These are phyloP conservation scores for Thinocorus orbignyianus DNA, from an alignment of 2,113 vertebrate genomes.

Conservation along the genomic window DNA sequence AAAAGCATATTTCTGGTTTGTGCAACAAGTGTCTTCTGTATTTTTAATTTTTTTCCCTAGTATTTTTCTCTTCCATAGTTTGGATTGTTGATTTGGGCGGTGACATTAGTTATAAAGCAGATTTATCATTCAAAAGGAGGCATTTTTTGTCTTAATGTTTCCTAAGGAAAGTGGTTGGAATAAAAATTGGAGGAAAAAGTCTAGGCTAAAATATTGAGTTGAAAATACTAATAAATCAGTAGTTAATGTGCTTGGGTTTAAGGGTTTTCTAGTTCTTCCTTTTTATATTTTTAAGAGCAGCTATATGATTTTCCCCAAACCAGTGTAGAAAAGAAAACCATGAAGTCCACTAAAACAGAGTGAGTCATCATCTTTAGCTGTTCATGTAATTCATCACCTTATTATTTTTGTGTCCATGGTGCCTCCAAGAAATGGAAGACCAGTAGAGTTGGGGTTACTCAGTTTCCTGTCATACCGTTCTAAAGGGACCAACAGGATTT, in stretches of 20 bases:
- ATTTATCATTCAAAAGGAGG: background rate
- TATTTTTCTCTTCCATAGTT: background rate
- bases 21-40: background rate
- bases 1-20: background rate
- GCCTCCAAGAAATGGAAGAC: background rate
- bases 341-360: background rate
- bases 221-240: background rate
- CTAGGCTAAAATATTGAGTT: background rate
- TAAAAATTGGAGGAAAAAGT: background rate
- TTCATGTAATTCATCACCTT: background rate
- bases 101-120: background rate
- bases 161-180: background rate
- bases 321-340: background rate
- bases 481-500: background rate
- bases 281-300: background rate
- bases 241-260: background rate
- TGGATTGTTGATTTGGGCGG: background rate
- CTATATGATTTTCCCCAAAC: background rate
- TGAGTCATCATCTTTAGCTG: background rate
- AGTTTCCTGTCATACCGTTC: background rate
- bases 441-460: background rate
- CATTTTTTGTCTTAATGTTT: background rate
- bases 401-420: background rate
- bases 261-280: background rate
- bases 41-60: rapidly evolving